Conservation (phyloP, 1,140 invertebrate species). For the fruit fly (Drosophila melanogaster) region DNA sequence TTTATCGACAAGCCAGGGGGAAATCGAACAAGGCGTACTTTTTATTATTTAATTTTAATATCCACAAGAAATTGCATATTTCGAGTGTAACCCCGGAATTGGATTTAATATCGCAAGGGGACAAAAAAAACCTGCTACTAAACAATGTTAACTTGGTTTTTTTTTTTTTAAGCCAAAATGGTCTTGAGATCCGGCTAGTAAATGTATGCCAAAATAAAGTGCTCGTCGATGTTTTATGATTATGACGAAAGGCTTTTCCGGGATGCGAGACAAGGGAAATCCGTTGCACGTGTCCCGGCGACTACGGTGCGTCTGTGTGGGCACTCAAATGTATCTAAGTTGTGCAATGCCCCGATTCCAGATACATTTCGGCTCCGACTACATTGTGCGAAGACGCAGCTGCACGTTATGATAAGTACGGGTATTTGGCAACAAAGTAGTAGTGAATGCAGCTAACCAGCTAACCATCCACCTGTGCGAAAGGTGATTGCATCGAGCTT, state of each 20-base stretch:
- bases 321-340: neutral
- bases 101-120: no score
- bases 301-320: neutral
- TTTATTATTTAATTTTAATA: neutral
- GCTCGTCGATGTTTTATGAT: conserved; percentile 71
- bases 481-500: neutral
- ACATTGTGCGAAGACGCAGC: conserved; percentile 19
- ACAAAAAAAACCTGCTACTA: no score
- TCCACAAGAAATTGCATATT: neutral
- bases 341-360: neutral
- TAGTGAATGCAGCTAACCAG: neutral
- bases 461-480: neutral
- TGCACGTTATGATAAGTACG: conserved; percentile 12
- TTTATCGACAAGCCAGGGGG: conserved; percentile 5
- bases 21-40: neutral
- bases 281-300: neutral
- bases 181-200: conserved; percentile 30
- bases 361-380: neutral
- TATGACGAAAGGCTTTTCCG: conserved; percentile 56
- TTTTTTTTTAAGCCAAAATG: conserved; percentile 12
- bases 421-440: conserved; percentile 27
- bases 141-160: neutral
- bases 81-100: no score
- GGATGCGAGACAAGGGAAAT: neutral
- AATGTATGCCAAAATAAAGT: conserved; percentile 53